Base-by-base conservation (phyloP, 2,888 invertebrate species). In the Synergus gifuensis region DNA sequence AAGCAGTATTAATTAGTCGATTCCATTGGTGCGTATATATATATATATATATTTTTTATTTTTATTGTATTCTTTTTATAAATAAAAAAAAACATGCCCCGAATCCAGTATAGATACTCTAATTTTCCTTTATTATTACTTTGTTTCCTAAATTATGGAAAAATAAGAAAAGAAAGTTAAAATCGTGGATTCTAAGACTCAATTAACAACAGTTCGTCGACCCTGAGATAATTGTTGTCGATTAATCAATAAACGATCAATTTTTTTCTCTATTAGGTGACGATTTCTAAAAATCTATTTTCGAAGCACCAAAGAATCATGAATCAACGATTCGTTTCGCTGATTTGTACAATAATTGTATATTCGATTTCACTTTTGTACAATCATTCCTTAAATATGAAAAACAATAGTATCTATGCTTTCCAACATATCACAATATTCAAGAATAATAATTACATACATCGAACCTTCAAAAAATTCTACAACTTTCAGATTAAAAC, bases 211-310 rank as follows among this genome's bases (percentile, higher is more conserved):
- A 40, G 11, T 42, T 42, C 66, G 66, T 66, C 16, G 18, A 66
- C 66, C 63, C 36, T 40, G 42, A 66, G 14, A 66, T n/a, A 66
- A 66, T n/a, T 42, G n/a, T n/a, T 66, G 40, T 66, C 66, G 42
- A 66, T 66, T 66, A 66, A n/a, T 40, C 9, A 42, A 66, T 66
- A 66, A 66, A 66, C 42, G 66, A 40, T 14, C 40, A 66, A 42
- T 11, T n/a, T 9, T 66, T 60, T 1, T 66, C 42, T 40, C 36
- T 42, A 11, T 42, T n/a, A n/a, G 42, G 66, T n/a, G 16, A 42
- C 66, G 66, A n/a, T 42, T 42, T 66, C 40, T n/a, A 66, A 66
- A 66, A 42, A 66, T 66, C 66, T 66, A 66, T 66, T 66, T 66
- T 66, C 4, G 18, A 42, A 66, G 66, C 66, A 66, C 66, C 66